phyloP scores from a whole-genome alignment of 2,113 vertebrate species.

The Salvelinus namaycush region DNA sequence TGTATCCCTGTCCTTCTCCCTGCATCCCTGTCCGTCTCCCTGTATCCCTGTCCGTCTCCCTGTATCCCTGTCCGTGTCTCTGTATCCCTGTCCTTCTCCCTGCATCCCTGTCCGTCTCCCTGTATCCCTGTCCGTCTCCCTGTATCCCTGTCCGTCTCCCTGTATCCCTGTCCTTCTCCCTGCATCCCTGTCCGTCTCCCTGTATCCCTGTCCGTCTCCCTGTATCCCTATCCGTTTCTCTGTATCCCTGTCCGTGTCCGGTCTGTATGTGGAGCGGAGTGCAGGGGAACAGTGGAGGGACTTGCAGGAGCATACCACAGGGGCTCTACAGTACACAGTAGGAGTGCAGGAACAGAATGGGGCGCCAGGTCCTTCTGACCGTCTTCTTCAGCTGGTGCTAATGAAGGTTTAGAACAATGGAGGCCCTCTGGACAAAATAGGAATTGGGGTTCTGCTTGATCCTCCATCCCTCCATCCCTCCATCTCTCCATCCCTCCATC shows the following conservation, averaged over 20 bases:
- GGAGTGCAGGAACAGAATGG: constrained; percentile 26
- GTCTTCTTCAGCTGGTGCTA: constrained; percentile 46
- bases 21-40: constrained; percentile 30
- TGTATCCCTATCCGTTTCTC: constrained; percentile 5
- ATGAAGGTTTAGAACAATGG: constrained; percentile 64
- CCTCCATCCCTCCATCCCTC: too few relatives aligned
- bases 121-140: background rate
- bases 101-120: background rate
- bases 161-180: constrained; percentile 31
- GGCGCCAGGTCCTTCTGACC: constrained; percentile 23
- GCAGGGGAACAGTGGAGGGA: background rate
- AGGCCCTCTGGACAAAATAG: constrained; percentile 48
- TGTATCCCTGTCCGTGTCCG: background rate
- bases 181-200: background rate
- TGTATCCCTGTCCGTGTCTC: background rate
- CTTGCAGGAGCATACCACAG: background rate
- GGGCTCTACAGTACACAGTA: constrained; percentile 22
- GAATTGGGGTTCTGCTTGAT: constrained; percentile 50
- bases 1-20: background rate
- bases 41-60: background rate
- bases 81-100: constrained; percentile 31
- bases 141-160: background rate
- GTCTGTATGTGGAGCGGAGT: background rate
- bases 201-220: background rate
- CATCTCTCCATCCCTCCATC: constrained; percentile 14